phyloP scores from a whole-genome alignment of 2,113 vertebrate species.

The Trachemys scripta region DNA sequence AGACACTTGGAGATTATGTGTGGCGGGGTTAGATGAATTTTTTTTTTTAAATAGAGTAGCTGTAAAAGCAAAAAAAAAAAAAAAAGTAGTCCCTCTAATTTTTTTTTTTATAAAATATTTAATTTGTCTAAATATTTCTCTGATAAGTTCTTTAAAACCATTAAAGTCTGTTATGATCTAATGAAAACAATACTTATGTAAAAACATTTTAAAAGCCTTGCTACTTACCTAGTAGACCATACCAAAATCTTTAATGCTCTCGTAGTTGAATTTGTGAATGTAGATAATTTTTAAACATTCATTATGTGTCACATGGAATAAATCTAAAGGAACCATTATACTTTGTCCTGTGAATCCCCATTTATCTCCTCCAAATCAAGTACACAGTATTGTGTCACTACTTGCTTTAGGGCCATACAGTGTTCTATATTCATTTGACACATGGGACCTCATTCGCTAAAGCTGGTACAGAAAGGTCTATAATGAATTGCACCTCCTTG shows the following conservation, averaged over 20 bases:
- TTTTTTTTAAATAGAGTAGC: background rate
- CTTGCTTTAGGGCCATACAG: background rate
- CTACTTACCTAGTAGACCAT: background rate
- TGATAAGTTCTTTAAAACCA: too few species aligned
- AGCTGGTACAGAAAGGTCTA: too few species aligned
- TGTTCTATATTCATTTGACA: background rate
- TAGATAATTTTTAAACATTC: background rate
- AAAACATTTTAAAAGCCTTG: background rate
- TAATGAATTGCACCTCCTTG: background rate
- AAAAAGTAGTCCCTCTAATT: background rate
- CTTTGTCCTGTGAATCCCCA: background rate
- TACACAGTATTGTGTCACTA: background rate
- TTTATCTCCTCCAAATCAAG: background rate
- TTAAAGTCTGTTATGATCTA: background rate
- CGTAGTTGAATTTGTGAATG: background rate
- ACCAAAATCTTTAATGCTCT: accelerated
- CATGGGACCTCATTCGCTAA: too few species aligned
- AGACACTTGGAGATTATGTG: background rate
- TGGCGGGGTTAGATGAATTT: background rate
- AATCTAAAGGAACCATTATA: background rate
- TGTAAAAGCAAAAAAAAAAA: background rate
- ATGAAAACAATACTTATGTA: background rate
- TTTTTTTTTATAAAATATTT: background rate
- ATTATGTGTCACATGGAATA: accelerated
- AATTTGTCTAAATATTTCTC: background rate